phyloP scores from a whole-genome alignment of 2,888 invertebrate genomes.

The Zygothrica quintamaculata region DNA sequence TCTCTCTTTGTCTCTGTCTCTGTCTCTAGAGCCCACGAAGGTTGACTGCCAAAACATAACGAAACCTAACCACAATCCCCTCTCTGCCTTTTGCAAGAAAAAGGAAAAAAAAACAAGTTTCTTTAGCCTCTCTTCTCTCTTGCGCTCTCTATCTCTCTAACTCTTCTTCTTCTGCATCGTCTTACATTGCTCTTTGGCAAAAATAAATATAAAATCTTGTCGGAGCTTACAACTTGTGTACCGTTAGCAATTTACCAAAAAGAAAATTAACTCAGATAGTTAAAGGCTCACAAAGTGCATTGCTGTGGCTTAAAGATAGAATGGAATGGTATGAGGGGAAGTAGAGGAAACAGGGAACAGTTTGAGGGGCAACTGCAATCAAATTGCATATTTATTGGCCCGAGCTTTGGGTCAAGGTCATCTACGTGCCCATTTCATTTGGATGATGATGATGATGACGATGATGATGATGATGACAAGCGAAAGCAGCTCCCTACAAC shows the following conservation, averaged over 20 bases:
- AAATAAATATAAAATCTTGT: too few relatives aligned
- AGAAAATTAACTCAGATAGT: constrained; percentile 61
- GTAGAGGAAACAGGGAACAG: neutral
- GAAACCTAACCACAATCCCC: constrained; percentile 7
- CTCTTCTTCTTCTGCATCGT: constrained; percentile 12
- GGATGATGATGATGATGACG: too few relatives aligned
- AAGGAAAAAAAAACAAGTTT: constrained; percentile 33
- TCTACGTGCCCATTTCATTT: constrained; percentile 77
- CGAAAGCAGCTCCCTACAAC: constrained; percentile 48
- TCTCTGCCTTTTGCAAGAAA: neutral
- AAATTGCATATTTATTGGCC: constrained; percentile 70
- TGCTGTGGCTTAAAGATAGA: too few relatives aligned
- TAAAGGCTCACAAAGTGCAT: constrained; percentile 6
- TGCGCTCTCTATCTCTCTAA: constrained; percentile 14
- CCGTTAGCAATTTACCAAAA: constrained; percentile 74
- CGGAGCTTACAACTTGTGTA: constrained; percentile 44
- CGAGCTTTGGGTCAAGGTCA: constrained; percentile 76
- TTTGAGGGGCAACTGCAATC: constrained; percentile 30
- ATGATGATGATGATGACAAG: too few relatives aligned
- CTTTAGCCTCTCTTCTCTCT: constrained; percentile 9
- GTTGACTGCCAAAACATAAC: constrained; percentile 35
- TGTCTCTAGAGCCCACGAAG: constrained; percentile 24
- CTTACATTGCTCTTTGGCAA: constrained; percentile 24
- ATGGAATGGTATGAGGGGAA: neutral
- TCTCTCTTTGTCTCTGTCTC: neutral